Percentiles rank a stretch among this genome's conserved stretches.
Evolutionary conservation across 2,113 vertebrate species (phyloP).

Genomic region (Aramus guarauna): DNA sequence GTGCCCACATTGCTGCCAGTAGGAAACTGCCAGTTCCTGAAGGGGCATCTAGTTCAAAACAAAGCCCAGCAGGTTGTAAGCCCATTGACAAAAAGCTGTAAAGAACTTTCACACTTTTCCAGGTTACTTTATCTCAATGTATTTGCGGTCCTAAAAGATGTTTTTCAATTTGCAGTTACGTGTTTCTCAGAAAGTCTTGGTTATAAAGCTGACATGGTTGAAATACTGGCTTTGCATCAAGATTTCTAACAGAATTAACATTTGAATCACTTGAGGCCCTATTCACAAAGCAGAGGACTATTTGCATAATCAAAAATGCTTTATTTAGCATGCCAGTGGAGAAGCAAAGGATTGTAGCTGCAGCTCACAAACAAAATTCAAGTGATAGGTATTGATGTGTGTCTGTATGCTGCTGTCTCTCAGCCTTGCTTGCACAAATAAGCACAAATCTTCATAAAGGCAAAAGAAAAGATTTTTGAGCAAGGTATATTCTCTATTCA

Average conservation of each 20-base stretch:
- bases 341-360: neutral
- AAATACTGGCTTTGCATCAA: conserved; percentile 59
- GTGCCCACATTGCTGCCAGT: neutral
- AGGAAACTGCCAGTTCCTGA: neutral
- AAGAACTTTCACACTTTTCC: neutral
- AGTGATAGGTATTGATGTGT: neutral
- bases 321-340: conserved; percentile 10
- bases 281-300: conserved; percentile 27
- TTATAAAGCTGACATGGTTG: conserved; percentile 21
- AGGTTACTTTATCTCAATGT: conserved; percentile 34
- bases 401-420: neutral
- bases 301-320: conserved; percentile 33
- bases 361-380: neutral
- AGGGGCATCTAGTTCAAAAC: neutral
- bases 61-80: neutral
- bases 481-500: neutral
- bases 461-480: neutral
- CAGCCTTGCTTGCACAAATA: neutral
- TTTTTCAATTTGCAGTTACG: conserved; percentile 37
- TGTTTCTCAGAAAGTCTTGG: conserved; percentile 50
- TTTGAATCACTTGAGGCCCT: conserved; percentile 48
- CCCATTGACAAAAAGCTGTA: neutral
- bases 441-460: neutral
- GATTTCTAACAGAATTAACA: conserved; percentile 58
- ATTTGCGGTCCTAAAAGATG: conserved; percentile 27